phyloP scores from a whole-genome alignment of 1,140 invertebrate species.

The Lasioglossum albipes region DNA sequence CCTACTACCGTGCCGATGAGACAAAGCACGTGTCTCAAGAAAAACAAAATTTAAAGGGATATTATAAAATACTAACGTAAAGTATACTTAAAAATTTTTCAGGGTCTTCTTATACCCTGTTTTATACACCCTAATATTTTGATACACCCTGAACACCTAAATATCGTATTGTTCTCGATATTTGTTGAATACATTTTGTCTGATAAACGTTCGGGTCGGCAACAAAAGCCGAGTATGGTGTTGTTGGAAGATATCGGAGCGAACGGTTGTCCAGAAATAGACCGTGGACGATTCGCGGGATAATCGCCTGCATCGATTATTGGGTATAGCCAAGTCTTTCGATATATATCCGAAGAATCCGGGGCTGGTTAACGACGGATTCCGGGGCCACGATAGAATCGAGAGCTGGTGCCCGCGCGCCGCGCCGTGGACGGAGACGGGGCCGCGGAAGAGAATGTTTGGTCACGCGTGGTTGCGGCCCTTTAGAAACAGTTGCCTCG shows the following conservation, averaged over 20 bases:
- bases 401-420: neutral
- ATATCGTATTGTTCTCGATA: no score
- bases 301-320: conserved; percentile 45
- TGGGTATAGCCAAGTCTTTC: conserved; percentile 3
- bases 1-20: no score
- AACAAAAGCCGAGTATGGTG: neutral
- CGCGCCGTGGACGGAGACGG: conserved; percentile 29
- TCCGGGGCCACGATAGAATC: conserved; percentile 52
- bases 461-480: conserved; percentile 75
- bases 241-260: neutral
- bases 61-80: no score
- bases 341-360: conserved; percentile 51
- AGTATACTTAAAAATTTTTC: no score
- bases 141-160: no score
- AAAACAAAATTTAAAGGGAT: no score
- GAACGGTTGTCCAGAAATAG: conserved; percentile 34
- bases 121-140: no score
- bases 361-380: conserved; percentile 44
- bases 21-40: no score
- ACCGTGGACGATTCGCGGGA: conserved; percentile 41
- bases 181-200: no score
- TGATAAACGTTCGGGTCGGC: no score
- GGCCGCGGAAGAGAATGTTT: conserved; percentile 74
- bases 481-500: conserved; percentile 58
- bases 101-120: no score